Conservation (phyloP, 2,797 vertebrate species). For the Girardinus metallicus region DNA sequence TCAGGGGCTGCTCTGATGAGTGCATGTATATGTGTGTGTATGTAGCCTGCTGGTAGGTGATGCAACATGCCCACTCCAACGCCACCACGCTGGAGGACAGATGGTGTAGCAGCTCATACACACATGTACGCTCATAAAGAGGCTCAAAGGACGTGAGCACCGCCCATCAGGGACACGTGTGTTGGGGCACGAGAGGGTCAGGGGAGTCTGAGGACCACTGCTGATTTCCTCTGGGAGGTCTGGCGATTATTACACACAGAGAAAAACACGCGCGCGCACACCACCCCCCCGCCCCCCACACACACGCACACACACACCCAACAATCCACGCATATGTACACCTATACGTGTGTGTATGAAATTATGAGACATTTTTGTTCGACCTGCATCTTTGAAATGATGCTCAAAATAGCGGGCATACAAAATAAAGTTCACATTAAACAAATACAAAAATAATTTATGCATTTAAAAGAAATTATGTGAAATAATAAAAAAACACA, state of each 20-base stretch:
- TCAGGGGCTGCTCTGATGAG: constrained; percentile 58
- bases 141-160: constrained; percentile 71
- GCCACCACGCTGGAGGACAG: constrained; percentile 68
- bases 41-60: constrained; percentile 57
- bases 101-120: constrained; percentile 73
- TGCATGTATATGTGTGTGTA: constrained; percentile 33
- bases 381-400: too few species aligned
- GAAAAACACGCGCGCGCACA: not conserved
- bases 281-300: too few species aligned
- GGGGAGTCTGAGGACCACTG: constrained; percentile 81
- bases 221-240: constrained; percentile 96
- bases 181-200: constrained; percentile 76
- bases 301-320: too few species aligned
- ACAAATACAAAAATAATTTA: too few species aligned
- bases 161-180: constrained; percentile 83
- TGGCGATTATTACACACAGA: constrained; percentile 81
- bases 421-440: too few species aligned
- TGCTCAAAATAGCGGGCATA: too few species aligned
- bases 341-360: too few species aligned
- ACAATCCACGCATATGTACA: too few species aligned
- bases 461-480: too few species aligned
- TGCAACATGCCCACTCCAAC: constrained; percentile 68
- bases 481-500: too few species aligned
- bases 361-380: too few species aligned
- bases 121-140: constrained; percentile 45